Percentiles rank a stretch among this genome's conserved stretches.
Evolutionary conservation across 2,888 invertebrate species (phyloP).

Genomic region (Boloria selene): DNA sequence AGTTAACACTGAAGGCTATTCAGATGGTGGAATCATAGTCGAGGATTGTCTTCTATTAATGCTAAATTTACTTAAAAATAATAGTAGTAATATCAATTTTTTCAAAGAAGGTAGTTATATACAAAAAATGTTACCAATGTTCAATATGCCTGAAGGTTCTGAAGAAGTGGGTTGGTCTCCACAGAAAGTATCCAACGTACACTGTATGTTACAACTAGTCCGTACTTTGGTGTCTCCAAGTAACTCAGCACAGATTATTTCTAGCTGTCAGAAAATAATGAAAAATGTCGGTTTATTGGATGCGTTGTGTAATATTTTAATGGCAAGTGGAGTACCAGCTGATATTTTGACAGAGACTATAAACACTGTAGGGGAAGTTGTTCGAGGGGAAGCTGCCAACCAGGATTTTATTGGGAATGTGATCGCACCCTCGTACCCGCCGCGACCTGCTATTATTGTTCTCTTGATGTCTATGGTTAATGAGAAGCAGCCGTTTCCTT

Average conservation of each 20-base stretch:
- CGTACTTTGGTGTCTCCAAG: constrained; percentile 96
- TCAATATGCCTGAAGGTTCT: constrained; percentile 86
- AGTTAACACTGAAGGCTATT: constrained; percentile 93
- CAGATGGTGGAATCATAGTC: constrained; percentile 98
- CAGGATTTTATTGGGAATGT: constrained; percentile 96
- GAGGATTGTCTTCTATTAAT: constrained; percentile 98
- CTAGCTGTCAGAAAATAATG: constrained; percentile 94
- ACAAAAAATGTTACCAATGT: constrained; percentile 94
- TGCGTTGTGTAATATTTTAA: constrained; percentile 91
- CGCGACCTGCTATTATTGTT: constrained; percentile 96
- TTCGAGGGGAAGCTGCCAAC: constrained; percentile 93
- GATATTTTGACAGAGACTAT: constrained; percentile 98
- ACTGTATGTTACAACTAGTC: constrained; percentile 94
- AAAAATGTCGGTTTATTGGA: constrained; percentile 86
- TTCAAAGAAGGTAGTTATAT: constrained; percentile 99
- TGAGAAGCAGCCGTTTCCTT: constrained; percentile 95
- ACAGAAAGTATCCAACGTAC: constrained; percentile 97
- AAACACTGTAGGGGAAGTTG: constrained; percentile 96
- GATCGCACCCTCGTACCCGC: constrained; percentile 95
- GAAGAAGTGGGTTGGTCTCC: constrained; percentile 93
- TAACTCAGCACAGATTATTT: constrained; percentile 91
- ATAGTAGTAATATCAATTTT: constrained; percentile 98
- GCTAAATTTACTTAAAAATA: constrained; percentile 96
- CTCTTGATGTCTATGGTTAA: constrained; percentile 99
- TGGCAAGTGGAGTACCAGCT: constrained; percentile 98